A percentile compares a stretch with the other conserved stretches of the same genome.
Conservation (phyloP, 1,140 invertebrate genomes). For the Notospermus geniculatus region DNA sequence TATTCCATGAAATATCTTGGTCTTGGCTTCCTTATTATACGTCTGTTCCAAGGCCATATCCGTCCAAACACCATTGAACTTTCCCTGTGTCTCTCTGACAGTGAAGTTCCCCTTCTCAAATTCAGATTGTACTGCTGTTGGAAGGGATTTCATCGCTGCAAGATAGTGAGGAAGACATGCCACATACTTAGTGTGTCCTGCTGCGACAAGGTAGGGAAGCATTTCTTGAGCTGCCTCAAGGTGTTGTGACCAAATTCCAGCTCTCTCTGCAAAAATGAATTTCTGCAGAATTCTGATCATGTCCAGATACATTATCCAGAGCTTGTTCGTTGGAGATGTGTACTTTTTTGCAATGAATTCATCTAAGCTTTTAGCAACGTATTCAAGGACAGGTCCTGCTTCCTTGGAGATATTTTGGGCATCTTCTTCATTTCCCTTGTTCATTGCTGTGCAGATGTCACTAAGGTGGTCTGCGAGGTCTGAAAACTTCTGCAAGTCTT, state of each 20-base stretch:
- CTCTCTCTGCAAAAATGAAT: neutral
- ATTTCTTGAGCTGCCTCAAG: neutral
- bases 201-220: neutral
- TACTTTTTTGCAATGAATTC: no score
- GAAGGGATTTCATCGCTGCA: neutral
- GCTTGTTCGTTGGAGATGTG: no score
- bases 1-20: neutral
- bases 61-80: constrained; percentile 8
- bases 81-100: neutral
- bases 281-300: no score
- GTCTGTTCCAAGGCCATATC: constrained; percentile 8
- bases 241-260: neutral
- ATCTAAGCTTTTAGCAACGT: no score
- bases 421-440: no score
- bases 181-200: constrained; percentile 1
- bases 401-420: no score
- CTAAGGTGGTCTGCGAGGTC: no score
- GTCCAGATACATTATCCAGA: no score
- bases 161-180: neutral
- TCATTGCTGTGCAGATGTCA: no score
- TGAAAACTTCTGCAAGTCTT: no score
- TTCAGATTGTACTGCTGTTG: neutral
- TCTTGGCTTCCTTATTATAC: constrained; percentile 1
- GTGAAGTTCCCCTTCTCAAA: constrained; percentile 9
- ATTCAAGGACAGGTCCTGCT: no score